These are phyloP conservation scores for Desmophyllum pertusum DNA, from an alignment of 92 coral and sea anemone species.

Conservation along the genomic window DNA sequence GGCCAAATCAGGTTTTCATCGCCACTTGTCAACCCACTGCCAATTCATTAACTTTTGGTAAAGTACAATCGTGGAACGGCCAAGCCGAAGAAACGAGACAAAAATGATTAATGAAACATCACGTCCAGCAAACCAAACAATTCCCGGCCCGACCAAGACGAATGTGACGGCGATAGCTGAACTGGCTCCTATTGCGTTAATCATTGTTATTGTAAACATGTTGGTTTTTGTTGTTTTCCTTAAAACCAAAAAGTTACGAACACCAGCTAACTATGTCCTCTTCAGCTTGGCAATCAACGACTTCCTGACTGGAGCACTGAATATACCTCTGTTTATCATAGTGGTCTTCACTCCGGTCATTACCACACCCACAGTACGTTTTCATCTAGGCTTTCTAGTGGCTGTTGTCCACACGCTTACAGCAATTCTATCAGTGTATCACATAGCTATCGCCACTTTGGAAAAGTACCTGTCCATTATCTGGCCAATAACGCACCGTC, in stretches of 20 bases:
- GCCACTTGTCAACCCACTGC: neutral
- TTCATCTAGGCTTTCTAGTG: conserved; percentile 28
- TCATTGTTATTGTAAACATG: conserved; percentile 34
- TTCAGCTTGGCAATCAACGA: conserved; percentile 60
- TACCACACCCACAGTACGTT: conserved; percentile 13
- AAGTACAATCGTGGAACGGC: neutral
- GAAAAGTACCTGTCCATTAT: conserved; percentile 45
- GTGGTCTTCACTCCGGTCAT: conserved; percentile 3
- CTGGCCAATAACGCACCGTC: conserved; percentile 42
- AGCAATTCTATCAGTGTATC: conserved; percentile 43
- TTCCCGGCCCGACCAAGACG: neutral
- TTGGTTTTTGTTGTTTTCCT: conserved; percentile 45
- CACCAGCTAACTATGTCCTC: conserved; percentile 51
- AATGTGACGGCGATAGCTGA: conserved; percentile 26
- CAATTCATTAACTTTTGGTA: neutral
- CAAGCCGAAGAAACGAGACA: neutral
- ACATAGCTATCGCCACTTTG: conserved; percentile 43
- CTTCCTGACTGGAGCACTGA: conserved; percentile 54
- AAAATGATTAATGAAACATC: conserved; percentile 8
- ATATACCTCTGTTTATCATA: conserved; percentile 50
- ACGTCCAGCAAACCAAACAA: neutral
- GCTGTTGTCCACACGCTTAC: conserved; percentile 32
- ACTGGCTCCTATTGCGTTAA: conserved; percentile 42
- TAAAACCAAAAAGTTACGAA: conserved; percentile 29
- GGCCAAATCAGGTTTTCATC: neutral